Base-by-base conservation (phyloP, 1,140 invertebrate genomes). In the Steinernema khuongi region DNA sequence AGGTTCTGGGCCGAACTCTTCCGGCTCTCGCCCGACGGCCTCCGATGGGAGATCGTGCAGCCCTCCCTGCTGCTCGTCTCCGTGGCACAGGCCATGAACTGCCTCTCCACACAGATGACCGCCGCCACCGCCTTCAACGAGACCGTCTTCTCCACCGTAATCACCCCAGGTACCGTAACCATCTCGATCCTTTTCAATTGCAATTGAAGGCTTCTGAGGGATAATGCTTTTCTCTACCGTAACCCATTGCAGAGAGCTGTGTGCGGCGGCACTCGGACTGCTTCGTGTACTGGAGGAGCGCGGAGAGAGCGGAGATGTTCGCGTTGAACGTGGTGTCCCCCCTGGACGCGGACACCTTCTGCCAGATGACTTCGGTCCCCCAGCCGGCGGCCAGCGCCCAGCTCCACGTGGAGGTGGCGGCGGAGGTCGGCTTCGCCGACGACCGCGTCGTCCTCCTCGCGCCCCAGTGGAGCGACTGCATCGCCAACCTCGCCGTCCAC, bases 1-100 rank as follows among this genome's bases (percentile, higher is more conserved):
- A 75, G 74, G 68, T 72, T 75, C 7, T 66, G 72, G 70, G 74
- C 74, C 1, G 74, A 75, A 41, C 30, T 75, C 18, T 75, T 75
- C 36, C 70, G 68, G n/a, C 50, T 75, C 66, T 75, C 74, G 11
- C 69, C 44, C n/a, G 74, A 75, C 68, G 74, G 70, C 19, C 74
- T 68, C 22, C 33, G 67, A 31, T 75, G 74, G 74, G 60, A 75
- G 30, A 67, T 73, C 18, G 1, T 75, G 11, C 70, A 70, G 1
- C 70, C 70, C 0, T 31, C 70, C n/a, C 67, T 75, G 19, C 70
- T 70, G 11, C 22, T 60, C 11, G 50, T 60, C 50, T 60, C 50
- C 50, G 19, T 60, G 7, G 50, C 50, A 22, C 50, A 60, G 50
- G 14, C 50, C 7, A 60, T 60, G 50, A 60, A 60, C 19, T 60